phyloP scores from a whole-genome alignment of 2,113 vertebrate genomes.

The Gopherus flavomarginatus region DNA sequence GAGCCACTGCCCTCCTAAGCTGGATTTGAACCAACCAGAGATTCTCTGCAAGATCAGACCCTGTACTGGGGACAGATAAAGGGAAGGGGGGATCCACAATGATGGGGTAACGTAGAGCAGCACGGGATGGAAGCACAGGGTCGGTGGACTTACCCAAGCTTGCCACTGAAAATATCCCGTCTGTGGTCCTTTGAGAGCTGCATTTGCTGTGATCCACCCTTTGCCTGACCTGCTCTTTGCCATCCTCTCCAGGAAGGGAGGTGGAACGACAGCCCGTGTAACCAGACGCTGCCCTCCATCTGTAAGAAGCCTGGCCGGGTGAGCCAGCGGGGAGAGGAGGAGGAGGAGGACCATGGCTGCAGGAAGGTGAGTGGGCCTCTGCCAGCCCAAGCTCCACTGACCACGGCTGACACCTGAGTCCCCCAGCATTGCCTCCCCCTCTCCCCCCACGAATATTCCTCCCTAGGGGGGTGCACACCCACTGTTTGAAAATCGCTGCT shows the following conservation, averaged over 20 bases:
- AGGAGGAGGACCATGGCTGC: conserved; percentile 88
- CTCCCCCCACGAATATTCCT: background rate
- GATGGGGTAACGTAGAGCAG: background rate
- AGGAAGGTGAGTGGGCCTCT: conserved; percentile 81
- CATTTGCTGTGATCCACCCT: background rate
- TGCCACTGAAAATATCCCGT: background rate
- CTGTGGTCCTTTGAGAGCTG: background rate
- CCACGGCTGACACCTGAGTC: background rate
- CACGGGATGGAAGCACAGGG: background rate
- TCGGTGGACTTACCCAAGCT: background rate
- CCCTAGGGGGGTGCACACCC: too few species aligned
- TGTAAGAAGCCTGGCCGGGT: conserved; percentile 92
- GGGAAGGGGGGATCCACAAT: background rate
- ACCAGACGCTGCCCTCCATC: conserved; percentile 93
- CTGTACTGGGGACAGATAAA: background rate
- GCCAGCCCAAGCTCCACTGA: too few species aligned
- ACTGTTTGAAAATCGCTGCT: too few species aligned
- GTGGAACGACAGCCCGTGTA: conserved; percentile 98
- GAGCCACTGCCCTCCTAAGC: background rate
- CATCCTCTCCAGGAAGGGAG: conserved; percentile 86
- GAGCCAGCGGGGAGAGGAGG: conserved; percentile 82
- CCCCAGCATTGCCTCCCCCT: background rate
- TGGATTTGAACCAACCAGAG: background rate
- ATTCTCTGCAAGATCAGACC: background rate
- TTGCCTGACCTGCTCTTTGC: background rate